A percentile compares a stretch with the other conserved stretches of the same genome.
Conservation (phyloP, 2,797 vertebrate genomes). For the Momotus momota region DNA sequence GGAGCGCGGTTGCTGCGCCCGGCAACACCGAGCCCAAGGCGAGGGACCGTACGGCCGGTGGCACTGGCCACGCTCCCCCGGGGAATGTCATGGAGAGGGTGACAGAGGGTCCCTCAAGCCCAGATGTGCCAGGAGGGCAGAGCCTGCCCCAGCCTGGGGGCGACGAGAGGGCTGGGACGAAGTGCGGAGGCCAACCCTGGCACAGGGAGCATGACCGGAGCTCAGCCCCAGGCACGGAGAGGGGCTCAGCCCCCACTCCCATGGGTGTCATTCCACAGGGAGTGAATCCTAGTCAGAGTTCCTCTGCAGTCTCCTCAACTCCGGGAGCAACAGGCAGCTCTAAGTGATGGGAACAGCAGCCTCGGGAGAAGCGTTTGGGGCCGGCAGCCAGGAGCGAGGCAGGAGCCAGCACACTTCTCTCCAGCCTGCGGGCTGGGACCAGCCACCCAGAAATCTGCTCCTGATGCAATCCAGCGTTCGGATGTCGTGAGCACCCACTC, state of each 20-base stretch:
- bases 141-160: not conserved
- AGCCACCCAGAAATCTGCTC: not conserved
- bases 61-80: not conserved
- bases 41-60: not conserved
- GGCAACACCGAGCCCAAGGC: not conserved
- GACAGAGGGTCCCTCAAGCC: not conserved
- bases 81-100: not conserved
- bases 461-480: not conserved
- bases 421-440: not conserved
- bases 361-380: fast-evolving
- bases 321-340: not conserved
- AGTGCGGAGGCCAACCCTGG: not conserved
- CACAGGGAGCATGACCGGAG: not conserved
- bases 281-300: too few relatives aligned
- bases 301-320: not conserved
- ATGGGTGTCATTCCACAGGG: fast-evolving
- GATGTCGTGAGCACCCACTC: not conserved
- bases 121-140: not conserved
- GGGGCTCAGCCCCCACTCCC: fast-evolving
- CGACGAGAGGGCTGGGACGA: not conserved
- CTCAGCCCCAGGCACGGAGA: not conserved
- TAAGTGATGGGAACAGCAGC: fast-evolving
- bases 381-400: not conserved
- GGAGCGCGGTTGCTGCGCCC: not conserved
- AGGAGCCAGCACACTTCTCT: too few relatives aligned